Evolutionary conservation across 2,888 invertebrate genomes (phyloP), one percentile per base, ranked within the genome.

Genomic region (Polymixis lichenea): DNA sequence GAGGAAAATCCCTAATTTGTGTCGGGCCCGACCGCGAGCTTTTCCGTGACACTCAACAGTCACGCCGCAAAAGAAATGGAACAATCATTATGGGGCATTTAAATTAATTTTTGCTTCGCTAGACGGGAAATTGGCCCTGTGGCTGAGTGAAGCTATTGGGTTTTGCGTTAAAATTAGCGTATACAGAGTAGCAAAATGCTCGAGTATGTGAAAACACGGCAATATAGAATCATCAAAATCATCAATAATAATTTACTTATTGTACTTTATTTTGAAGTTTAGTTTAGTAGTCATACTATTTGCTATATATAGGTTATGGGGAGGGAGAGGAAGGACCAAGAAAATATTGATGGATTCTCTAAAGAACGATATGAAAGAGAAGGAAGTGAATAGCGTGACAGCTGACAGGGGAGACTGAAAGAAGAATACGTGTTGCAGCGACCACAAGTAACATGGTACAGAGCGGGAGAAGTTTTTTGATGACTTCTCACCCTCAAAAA

Each of bases 1-100:
- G 58, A 72, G 67, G 53, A 83, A 81, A 72, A 75, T 61, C 64
- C 69, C 61, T 75, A 81, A 77, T 81, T 85, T 83, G 74, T 73
- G 71, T 77, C 72, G 46, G 7, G 28, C 11, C 64, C 61, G 60
- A 62, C 71, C 49, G 46, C 58, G 62, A 68, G 61, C 55, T 75
- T 71, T 68, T 64, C 67, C 62, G 58, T 80, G 75, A 80, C 84
- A 77, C 68, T 65, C 46, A 60, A 68, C 62, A 68, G 58, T 64
- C 76, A 67, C 53, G 55, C 77, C 60, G 38, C 61, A 58, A 77
- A 80, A 70, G 70, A 83, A 84, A 84, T 84, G 62, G 60, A 58
- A 62, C 38, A 69, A 62, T 80, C 51, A 70, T 72, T 72, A 76
- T 28, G 43, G 55, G 32, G 55, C 56, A 62, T 78, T 83, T 77